Percentiles rank a stretch among this genome's conserved stretches.
Evolutionary conservation across 2,888 invertebrate species (phyloP).

Genomic region (Sacculina carcini): DNA sequence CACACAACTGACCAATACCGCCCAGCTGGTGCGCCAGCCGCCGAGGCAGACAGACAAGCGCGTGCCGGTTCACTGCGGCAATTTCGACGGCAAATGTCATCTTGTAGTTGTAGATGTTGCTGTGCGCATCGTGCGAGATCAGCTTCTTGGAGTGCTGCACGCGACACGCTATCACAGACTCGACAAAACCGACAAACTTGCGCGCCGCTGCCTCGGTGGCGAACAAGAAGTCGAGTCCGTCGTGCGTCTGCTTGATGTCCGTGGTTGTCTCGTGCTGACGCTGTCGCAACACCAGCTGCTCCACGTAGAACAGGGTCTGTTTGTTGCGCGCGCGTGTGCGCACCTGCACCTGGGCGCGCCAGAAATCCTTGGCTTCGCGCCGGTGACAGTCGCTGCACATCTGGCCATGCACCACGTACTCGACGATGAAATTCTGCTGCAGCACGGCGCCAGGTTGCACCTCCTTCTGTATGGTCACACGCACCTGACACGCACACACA

Average conservation of each 20-base stretch:
- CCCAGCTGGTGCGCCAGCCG: slow-evolving; percentile 63
- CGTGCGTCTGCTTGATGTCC: slow-evolving; percentile 59
- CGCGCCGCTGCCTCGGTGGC: slow-evolving; percentile 63
- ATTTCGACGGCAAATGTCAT: slow-evolving; percentile 74
- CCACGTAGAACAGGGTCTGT: slow-evolving; percentile 89
- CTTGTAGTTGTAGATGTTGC: slow-evolving; percentile 89
- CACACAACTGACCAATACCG: slow-evolving; percentile 59
- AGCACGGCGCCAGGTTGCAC: slow-evolving; percentile 66
- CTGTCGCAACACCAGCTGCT: slow-evolving; percentile 86
- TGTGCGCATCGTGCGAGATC: slow-evolving; percentile 89
- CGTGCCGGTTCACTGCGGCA: slow-evolving; percentile 82
- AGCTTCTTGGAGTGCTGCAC: slow-evolving; percentile 74
- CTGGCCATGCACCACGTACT: slow-evolving; percentile 66
- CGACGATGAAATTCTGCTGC: slow-evolving; percentile 85
- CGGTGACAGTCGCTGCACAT: slow-evolving; percentile 96
- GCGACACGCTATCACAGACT: slow-evolving; percentile 60
- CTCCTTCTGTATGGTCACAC: slow-evolving; percentile 84
- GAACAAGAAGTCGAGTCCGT: slow-evolving; percentile 87
- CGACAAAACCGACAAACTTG: slow-evolving; percentile 83
- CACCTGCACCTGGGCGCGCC: slow-evolving; percentile 52
- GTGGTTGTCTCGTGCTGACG: slow-evolving; percentile 67
- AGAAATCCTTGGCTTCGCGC: slow-evolving; percentile 87
- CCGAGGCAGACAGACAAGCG: slow-evolving; percentile 63
- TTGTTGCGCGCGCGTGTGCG: slow-evolving; percentile 68
- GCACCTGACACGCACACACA: slow-evolving; percentile 27